Base-by-base conservation (phyloP, 2,113 vertebrate species). In the Dendropsophus ebraccatus region DNA sequence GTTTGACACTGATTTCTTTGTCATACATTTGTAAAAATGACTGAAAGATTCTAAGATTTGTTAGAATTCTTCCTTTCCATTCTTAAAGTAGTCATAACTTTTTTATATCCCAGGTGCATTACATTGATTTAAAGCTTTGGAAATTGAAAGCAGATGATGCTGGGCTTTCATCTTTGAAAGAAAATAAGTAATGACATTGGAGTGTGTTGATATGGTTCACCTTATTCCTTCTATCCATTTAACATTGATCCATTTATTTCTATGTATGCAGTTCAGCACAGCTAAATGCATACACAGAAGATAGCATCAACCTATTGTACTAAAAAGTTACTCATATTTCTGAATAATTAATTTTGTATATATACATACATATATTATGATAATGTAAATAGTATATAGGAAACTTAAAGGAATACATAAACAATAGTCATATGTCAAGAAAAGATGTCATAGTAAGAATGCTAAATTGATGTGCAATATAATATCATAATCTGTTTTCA, bases 201-300 rank as follows among this genome's bases (percentile, higher is more conserved):
- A 84, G 62, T 75, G 74, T 76, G 56, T 58, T 84, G n/a, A 50
- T 84, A 65, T 75, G 72, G 23, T 74, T 84, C 73, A 77, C 12
- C 50, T 77, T 65, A 47, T 65, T 77, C 5, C 83, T 77, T 84
- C 52, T 65, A 84, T 65, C 41, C 32, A 84, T 77, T 84, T 84
- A 77, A 14, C 72, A 84, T 84, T 84, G 83, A 84, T 84, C 56
- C 49, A 37, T 77, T 76, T 67, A 62, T 58, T 37, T 37, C 67
- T 58, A 28, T 62, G 21, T 30, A 25, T 77, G 37, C 72, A 49
- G 16, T 16, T 35, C 45, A 76, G 21, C 54, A 81, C n/a, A 54
- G 37, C 23, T 70, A 50, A 82, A 69, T 35, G 65, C 65, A 69
- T 7, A 70, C 35, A 65, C 5, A 67, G 14, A 62, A 62, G 2